phyloP scores from a whole-genome alignment of 2,113 vertebrate species.

The Syngnathus typhle region DNA sequence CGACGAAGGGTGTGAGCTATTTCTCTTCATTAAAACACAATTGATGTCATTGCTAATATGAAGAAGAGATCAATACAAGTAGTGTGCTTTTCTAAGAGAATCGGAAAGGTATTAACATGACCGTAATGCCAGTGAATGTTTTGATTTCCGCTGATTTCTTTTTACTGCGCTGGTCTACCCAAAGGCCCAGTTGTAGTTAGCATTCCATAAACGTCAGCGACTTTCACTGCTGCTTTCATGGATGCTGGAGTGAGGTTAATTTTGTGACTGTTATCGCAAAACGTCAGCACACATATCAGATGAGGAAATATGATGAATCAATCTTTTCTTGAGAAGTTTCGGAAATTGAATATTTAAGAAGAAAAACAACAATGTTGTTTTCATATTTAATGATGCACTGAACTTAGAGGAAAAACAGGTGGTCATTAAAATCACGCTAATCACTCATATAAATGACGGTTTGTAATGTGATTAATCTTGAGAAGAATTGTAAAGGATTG shows the following conservation, averaged over 20 bases:
- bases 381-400: not conserved
- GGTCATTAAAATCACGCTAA: not conserved
- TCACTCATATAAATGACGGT: too few species aligned
- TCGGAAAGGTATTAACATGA: not conserved
- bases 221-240: conserved; percentile 7
- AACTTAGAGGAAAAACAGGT: not conserved
- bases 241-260: conserved; percentile 2
- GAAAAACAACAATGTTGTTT: not conserved
- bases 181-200: conserved; percentile 8
- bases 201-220: not conserved
- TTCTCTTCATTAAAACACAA: not conserved
- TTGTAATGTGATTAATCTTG: too few species aligned
- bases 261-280: conserved; percentile 22
- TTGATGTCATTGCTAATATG: not conserved
- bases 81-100: not conserved
- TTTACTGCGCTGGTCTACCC: conserved; percentile 5
- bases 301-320: not conserved
- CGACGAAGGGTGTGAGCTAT: conserved; percentile 9
- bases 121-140: not conserved
- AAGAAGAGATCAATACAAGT: not conserved
- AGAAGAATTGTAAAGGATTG: too few species aligned
- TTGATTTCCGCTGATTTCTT: not conserved
- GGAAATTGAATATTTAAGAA: not conserved
- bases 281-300: not conserved
- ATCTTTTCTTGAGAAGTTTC: not conserved